Evolutionary conservation across 1,140 invertebrate species (phyloP).

Genomic region (Bombus cullumanus): DNA sequence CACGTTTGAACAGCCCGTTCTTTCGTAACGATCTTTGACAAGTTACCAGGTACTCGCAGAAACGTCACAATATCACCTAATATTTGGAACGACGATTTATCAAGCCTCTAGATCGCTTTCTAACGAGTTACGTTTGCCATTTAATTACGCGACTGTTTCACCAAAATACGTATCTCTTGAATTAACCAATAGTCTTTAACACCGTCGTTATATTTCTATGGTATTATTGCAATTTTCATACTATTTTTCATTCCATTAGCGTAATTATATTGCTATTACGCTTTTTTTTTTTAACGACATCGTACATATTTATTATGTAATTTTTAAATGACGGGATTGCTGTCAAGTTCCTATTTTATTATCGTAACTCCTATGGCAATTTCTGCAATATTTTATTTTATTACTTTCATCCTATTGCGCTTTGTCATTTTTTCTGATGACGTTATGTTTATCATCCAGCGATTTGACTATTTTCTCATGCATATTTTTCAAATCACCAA

Average conservation of each 20-base stretch:
- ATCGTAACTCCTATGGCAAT: not conserved
- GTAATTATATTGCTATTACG: too few species aligned
- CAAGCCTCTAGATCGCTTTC: not conserved
- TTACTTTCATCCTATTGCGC: not conserved
- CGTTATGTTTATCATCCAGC: not conserved
- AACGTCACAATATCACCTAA: not conserved
- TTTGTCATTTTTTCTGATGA: not conserved
- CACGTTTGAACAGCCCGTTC: not conserved
- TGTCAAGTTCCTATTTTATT: not conserved
- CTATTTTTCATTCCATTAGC: too few species aligned
- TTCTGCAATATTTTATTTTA: not conserved
- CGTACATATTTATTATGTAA: too few species aligned
- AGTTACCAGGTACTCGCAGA: not conserved
- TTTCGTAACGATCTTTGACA: not conserved
- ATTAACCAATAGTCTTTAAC: too few species aligned
- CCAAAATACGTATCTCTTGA: too few species aligned
- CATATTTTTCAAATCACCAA: too few species aligned
- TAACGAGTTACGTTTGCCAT: too few species aligned
- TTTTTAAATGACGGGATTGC: too few species aligned
- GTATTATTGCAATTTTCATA: too few species aligned
- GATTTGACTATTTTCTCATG: too few species aligned
- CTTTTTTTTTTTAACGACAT: not conserved
- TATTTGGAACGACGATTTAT: not conserved
- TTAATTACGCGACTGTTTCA: too few species aligned
- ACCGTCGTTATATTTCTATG: too few species aligned